Percentiles rank a stretch among this genome's conserved stretches.
Conservation (phyloP, 2,888 invertebrate genomes). For the Hyalella azteca region DNA sequence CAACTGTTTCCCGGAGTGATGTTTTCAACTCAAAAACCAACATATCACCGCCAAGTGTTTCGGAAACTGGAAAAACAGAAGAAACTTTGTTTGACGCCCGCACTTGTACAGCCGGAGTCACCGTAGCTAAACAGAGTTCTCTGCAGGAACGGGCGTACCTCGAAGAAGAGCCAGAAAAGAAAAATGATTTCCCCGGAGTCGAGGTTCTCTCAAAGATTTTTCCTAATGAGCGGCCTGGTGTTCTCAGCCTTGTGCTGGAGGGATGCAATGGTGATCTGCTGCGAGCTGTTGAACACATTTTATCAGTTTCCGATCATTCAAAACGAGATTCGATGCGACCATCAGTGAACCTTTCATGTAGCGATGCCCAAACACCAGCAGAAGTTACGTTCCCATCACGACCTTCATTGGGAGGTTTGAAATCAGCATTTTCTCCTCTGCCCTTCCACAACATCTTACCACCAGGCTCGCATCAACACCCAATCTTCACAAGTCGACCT, state of each 20-base stretch:
- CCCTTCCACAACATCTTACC: conserved; percentile 13
- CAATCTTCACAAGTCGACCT: conserved; percentile 28
- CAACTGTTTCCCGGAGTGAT: not conserved
- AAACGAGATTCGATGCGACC: conserved; percentile 39
- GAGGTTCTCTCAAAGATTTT: conserved; percentile 86
- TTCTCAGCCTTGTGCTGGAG: conserved; percentile 87
- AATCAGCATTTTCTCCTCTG: conserved; percentile 57
- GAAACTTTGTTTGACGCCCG: not conserved
- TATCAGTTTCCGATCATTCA: conserved; percentile 61
- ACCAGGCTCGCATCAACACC: conserved; percentile 43
- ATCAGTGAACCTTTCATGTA: conserved; percentile 29
- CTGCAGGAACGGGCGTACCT: not conserved
- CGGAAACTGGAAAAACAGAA: not conserved
- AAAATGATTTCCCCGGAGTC: conserved; percentile 39
- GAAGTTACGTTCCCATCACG: conserved; percentile 40
- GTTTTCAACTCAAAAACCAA: not conserved
- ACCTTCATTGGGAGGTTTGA: conserved; percentile 53
- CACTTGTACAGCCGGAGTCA: not conserved
- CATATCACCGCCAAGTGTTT: not conserved
- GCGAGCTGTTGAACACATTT: conserved; percentile 86
- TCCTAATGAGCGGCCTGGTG: conserved; percentile 85
- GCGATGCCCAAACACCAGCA: conserved; percentile 6
- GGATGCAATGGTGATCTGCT: conserved; percentile 90
- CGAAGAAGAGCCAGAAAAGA: conserved; percentile 1
- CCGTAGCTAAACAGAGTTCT: not conserved